Base-by-base conservation (phyloP, 2,888 invertebrate genomes). In the Caradrina clavipalpis region DNA sequence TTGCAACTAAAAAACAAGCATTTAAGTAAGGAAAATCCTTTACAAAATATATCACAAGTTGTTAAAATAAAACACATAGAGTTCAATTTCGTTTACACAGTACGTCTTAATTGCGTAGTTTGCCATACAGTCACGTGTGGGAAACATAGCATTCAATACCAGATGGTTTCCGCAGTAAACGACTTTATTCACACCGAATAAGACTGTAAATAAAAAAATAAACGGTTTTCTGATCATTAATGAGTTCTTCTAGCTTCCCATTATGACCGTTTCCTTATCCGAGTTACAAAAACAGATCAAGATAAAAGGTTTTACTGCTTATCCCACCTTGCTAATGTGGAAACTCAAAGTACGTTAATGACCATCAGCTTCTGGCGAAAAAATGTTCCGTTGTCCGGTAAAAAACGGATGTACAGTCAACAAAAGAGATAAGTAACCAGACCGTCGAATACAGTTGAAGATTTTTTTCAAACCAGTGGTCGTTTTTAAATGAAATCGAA, bases 211-310 rank as follows among this genome's bases (percentile, higher is more conserved):
- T 35, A 69, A 21, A 5, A 21, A 1, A 26, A 51, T 11, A 31
- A 42, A 69, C 2, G 1, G 31, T 60, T 10, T 26, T 15, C 8
- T 35, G 15, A 47, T 47, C 21, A 49, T 10, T n/a, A 50, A 15
- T 51, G 15, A 51, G 13, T 19, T 21, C 10, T 15, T 19, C 26
- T 39, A 3, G 8, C 22, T 50, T 31, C 13, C 10, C 15, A 4
- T 21, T 1, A 26, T 17, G 1, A 13, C 39, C 19, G 19, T 15
- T 53, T 58, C 26, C 11, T 10, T 22, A 35, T 7, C 11, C 2
- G 22, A 39, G 22, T 42, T 39, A 68, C 60, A 76, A 69, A 73
- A 70, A 69, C 69, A 42, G 42, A 62, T 77, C 42, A 53, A 60
- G 45, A 76, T 60, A 47, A 69, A 69, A 13, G 17, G 17, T 19